Base-by-base conservation (phyloP, 2,113 vertebrate genomes). In the Cygnus atratus region DNA sequence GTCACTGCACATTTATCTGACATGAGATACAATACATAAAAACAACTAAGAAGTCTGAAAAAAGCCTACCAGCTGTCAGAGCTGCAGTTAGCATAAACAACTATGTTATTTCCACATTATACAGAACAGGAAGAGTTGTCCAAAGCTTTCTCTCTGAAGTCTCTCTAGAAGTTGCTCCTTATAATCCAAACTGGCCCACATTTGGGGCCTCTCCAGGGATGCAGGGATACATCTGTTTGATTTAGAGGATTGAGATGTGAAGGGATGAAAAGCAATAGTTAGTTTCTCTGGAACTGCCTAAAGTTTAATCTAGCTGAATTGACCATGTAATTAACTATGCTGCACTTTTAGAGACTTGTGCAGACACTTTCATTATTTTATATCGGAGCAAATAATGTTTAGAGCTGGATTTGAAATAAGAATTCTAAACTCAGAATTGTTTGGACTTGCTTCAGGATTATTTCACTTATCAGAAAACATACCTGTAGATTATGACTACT, bases 281-380 rank as follows among this genome's bases (percentile, higher is more conserved):
- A 83, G 13, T 73, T 91, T 48, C 48, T 76, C 70, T 73, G 48
- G 71, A 93, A 76, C 5, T 13, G 24, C 59, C 77, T 87, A 50
- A 82, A 61, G 37, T 78, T 87, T 71, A 82, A 78, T 87, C 46
- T 89, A 87, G 84, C 87, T 82, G 81, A 91, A 87, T 72, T 82
- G 33, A 93, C 52, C 33, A 55, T 57, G 59, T 78, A 92, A 92
- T 84, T 89, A 21, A 88, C 94, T 33, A 84, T 72, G 6, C 15
- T 87, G 89, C 67, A 18, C 68, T 81, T 91, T 84, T 41, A 84
- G 66, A 89, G 39, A 78, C 20, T 39, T 87, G 39, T 52, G 71
- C 70, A 89, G 52, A 68, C 75, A 93, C 35, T 17, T 70, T 74
- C 87, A 71, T 81, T 75, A 79, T 91, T 91, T 82, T 87, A 78